These are phyloP conservation scores for Temnothorax ravouxi DNA, from an alignment of 2,888 invertebrate species.

Conservation along the genomic window DNA sequence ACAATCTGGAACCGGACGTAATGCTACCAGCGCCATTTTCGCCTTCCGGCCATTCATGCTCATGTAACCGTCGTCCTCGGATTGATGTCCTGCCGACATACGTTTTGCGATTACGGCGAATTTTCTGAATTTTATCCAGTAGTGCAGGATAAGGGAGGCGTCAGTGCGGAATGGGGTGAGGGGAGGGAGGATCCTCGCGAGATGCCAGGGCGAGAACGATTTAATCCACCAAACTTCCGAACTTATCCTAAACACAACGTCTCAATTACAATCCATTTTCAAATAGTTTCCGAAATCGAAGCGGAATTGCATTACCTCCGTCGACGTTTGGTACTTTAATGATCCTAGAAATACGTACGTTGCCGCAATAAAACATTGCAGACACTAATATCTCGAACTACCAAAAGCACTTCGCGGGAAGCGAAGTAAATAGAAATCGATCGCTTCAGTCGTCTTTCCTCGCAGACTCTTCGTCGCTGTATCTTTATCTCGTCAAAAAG, in stretches of 20 bases:
- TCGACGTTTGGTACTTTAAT: background rate
- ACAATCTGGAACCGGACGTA: conserved; percentile 89
- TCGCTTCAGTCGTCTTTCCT: background rate
- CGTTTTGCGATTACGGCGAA: conserved; percentile 28
- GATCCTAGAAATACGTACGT: background rate
- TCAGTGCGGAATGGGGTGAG: background rate
- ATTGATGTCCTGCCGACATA: conserved; percentile 90
- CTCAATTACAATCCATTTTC: conserved; percentile 22
- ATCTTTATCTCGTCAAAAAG: background rate
- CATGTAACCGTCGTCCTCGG: conserved; percentile 97
- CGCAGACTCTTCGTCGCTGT: background rate
- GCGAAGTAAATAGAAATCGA: conserved; percentile 6
- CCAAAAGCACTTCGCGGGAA: background rate
- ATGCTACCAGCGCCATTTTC: conserved; percentile 90
- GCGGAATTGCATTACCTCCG: conserved; percentile 29
- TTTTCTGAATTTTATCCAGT: background rate
- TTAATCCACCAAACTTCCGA: conserved; percentile 22
- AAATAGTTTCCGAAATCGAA: conserved; percentile 5
- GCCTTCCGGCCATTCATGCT: conserved; percentile 95
- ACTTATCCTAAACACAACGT: conserved; percentile 15
- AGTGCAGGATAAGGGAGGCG: background rate
- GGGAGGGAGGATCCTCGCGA: background rate
- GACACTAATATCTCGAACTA: conserved; percentile 14
- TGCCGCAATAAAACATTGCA: conserved; percentile 12
- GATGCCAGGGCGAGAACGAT: background rate